Conservation (phyloP, 1,140 invertebrate genomes). For the Calycopis cecrops region DNA sequence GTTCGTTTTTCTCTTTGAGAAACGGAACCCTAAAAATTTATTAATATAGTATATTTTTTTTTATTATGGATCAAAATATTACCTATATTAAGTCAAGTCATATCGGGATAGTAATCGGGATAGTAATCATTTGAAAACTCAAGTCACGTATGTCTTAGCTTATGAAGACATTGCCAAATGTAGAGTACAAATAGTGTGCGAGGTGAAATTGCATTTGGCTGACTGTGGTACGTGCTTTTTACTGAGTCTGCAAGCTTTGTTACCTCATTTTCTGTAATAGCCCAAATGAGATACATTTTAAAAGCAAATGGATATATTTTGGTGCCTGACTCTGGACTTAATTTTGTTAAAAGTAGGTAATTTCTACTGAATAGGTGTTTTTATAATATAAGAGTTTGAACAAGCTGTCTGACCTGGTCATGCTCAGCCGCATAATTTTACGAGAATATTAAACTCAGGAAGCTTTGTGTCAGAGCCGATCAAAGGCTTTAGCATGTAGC, state of each 20-base stretch:
- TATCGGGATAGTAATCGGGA: background rate
- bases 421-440: too few species aligned
- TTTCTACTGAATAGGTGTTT: background rate
- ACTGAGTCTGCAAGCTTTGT: background rate
- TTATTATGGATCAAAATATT: background rate
- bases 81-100: background rate
- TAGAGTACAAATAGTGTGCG: background rate
- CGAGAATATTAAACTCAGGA: too few species aligned
- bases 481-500: too few species aligned
- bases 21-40: too few species aligned
- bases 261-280: background rate
- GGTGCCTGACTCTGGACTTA: background rate
- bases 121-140: background rate
- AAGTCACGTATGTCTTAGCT: background rate
- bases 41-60: too few species aligned
- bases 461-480: too few species aligned
- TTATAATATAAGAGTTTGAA: too few species aligned
- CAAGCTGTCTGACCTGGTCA: too few species aligned
- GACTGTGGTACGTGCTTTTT: background rate
- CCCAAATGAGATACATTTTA: background rate
- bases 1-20: too few species aligned
- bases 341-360: background rate
- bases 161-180: slow-evolving; percentile 4
- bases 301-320: background rate
- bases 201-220: slow-evolving; percentile 5